Evolutionary conservation across 2,797 vertebrate species (phyloP), one percentile per base, ranked within the genome.

Genomic region (Peromyscus melanophrys): DNA sequence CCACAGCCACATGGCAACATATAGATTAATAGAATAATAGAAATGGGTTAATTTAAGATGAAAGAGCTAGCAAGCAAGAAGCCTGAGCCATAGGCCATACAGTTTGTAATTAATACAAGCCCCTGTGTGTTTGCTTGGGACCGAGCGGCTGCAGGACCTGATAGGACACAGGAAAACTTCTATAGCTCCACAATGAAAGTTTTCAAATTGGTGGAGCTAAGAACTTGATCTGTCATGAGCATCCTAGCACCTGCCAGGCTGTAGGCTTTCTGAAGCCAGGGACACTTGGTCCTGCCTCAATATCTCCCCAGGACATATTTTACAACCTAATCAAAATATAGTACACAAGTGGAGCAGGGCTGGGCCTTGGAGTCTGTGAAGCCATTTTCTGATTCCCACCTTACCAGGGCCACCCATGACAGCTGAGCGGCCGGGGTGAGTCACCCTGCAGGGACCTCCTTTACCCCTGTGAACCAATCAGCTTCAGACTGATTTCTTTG

Each of bases 131-230:
- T 55, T 55, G 17, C 55, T 17, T 55, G 55, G 55, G 16, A 55
- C 55, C 16, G 52, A 17, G 55, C 16, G 4, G 55, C 55, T 55
- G 55, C 16, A 17, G 55, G 16, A 55, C 55, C 1, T 4, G 55
- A 16, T 17, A 17, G 55, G 16, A 55, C 55, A 55, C 55, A 55
- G 55, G 55, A 55, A 13, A 52, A 52, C 52, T 52, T 52, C 52
- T 11, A 14, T 52, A 52, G 52, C 52, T 3, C 52, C 12, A 52
- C 23, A 89, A 46, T 52, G 57, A 80, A 83, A 80, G 67, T 57
- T 95, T 89, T 94, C 73, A 78, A 55, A 89, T 80, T 34, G 69
- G 4, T 86, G 61, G 8, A 19, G n/a, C n/a, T 52, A 80, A 76
- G 59, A 49, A 25, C 46, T 95, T 83, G 37, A 40, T 55, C 31